Base-by-base conservation (phyloP, 2,888 invertebrate species). In the Rhagonycha fulva region DNA sequence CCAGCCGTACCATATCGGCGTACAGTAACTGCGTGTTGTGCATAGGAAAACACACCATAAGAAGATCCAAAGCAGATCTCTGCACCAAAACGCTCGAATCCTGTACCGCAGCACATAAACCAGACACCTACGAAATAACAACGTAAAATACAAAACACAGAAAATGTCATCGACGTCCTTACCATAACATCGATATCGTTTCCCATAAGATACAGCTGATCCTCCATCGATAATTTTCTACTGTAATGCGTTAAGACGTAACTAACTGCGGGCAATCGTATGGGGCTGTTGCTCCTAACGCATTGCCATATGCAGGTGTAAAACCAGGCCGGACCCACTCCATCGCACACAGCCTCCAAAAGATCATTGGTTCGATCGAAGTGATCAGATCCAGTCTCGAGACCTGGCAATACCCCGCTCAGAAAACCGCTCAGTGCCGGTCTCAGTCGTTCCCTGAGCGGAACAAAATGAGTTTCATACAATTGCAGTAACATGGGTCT, bases 221-320 rank as follows among this genome's bases (percentile, higher is more conserved):
- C 95, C 84, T 95, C 93, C 91, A 95, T 94, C 63, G 92, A 90
- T 78, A 93, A 88, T 82, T 93, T 93, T 85, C 93, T 93, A 85
- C 95, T 95, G 84, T 94, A 96, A 87, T 96, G 95, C 60, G 92
- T 90, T 79, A 95, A 88, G 69, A 96, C 91, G 85, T 93, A 97
- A 67, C 93, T 92, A 81, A 96, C 93, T 12, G 96, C 97, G 4
- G 96, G 94, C 80, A 96, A 89, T 71, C 97, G 91, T 32, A 96
- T 93, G 4, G 93, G 91, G 26, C 95, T 93, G 87, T 95, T 95
- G 67, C 94, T 93, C 60, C 94, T 91, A 70, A 97, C 91, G 84
- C 95, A 94, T 84, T 95, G 94, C 97, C 97, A 97, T 63, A 97
- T 89, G 85, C 95, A 95, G 1, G 94, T 94, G 88, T 95, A 97